Evolutionary conservation across 2,888 invertebrate species (phyloP).

Genomic region (Augiades crinisus): DNA sequence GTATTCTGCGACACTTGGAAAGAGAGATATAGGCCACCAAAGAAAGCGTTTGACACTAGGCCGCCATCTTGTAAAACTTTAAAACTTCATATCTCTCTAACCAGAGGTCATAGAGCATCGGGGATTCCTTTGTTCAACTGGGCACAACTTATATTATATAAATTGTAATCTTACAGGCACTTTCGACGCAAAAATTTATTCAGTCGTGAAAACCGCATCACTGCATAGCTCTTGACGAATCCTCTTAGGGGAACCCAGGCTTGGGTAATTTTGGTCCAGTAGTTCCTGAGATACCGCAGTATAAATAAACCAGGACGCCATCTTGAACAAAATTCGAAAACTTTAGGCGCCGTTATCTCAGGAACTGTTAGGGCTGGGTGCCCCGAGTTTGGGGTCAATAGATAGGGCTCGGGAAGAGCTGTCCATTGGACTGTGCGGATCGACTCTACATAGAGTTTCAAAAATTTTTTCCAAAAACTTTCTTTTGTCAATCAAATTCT

Average conservation of each 20-base stretch:
- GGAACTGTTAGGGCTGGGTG: not conserved
- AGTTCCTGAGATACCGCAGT: not conserved
- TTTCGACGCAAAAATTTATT: not conserved
- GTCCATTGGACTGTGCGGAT: not conserved
- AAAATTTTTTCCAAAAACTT: too few species aligned
- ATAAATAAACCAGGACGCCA: not conserved
- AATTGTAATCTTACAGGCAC: not conserved
- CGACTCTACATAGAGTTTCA: constrained; percentile 15
- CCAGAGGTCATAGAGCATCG: not conserved
- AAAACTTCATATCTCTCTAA: not conserved
- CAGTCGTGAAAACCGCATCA: not conserved
- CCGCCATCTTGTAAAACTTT: constrained; percentile 4
- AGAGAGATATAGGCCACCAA: not conserved
- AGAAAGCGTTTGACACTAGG: not conserved
- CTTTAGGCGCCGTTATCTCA: not conserved
- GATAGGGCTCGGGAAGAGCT: constrained; percentile 4
- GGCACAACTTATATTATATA: not conserved
- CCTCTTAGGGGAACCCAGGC: not conserved
- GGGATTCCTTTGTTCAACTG: not conserved
- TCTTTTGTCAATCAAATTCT: too few species aligned
- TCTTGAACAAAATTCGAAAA: not conserved
- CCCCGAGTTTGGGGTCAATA: constrained; percentile 3
- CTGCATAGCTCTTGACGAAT: not conserved
- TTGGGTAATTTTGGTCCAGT: not conserved
- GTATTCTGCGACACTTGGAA: not conserved